Evolutionary conservation across 2,888 invertebrate species (phyloP), one percentile per base, ranked within the genome.

Genomic region (Steinernema scapterisci): DNA sequence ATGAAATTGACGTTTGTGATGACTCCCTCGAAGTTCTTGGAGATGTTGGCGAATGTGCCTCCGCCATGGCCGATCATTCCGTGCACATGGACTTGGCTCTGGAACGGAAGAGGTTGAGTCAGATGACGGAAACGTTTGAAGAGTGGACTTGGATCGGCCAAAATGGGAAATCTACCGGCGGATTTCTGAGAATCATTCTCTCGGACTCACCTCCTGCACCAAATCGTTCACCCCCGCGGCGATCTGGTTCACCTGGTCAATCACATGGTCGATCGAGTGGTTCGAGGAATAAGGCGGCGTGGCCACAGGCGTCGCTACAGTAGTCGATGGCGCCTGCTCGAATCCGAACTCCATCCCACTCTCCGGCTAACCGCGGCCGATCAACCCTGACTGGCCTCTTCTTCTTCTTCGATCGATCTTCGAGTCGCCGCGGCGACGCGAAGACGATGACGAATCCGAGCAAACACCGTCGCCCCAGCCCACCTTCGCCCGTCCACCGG

Each of bases 181-280:
- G 48, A 48, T 19, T 7, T 7, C 5, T n/a, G 6, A 48, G 3
- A 48, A 48, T 3, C 48, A 16, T 2, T n/a, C n/a, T 16, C 13
- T 13, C 48, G 48, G 31, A 38, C 63, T 31, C 31, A 63, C 63
- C 63, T 63, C 63, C 72, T 51, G 72, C 16, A 31, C 44, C 1
- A 73, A 70, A 46, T 75, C 75, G 70, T 75, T 75, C 54, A 75
- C 73, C 6, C 25, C 25, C 21, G 73, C 75, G 31, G 63, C 75
- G 23, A 75, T 54, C 21, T 45, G 51, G 27, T 75, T 46, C 23
- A 80, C 78, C 70, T 83, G 83, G 38, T 79, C 79, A 25, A 82
- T 79, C 9, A 83, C 81, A 75, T 77, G 76, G 71, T 83, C 83
- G 31, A 83, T 83, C 1, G 83, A 82, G 19, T 78, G 79, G 73